Evolutionary conservation across 2,888 invertebrate genomes (phyloP), one percentile per base, ranked within the genome.

Genomic region (Bellardia bayeri): DNA sequence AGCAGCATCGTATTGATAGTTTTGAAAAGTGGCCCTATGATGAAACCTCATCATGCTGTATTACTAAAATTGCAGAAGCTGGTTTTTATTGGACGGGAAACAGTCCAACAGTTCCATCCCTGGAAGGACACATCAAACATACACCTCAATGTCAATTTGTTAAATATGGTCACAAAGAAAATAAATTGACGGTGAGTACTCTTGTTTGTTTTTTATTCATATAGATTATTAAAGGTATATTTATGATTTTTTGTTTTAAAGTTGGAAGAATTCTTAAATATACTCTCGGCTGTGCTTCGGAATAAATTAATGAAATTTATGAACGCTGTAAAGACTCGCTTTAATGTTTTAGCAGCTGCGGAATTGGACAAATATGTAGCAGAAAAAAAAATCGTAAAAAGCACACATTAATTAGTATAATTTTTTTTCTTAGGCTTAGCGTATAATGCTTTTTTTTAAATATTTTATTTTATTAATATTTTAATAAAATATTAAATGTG

Each of bases 71-170:
- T 96, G 97, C 98, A 11, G 96, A 96, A 91, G 98, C 98, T 5
- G 98, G 98, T 2, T 98, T 98, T 91, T 96, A 96, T 92, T 96
- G 96, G 89, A 95, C 95, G 71, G 97, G 97, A 0, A 82, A 42
- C 40, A 92, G 93, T n/a, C n/a, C n/a, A n/a, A n/a, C n/a, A n/a
- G n/a, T n/a, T n/a, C n/a, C n/a, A n/a, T n/a, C 98, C 98, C 0
- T 97, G 97, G 98, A 94, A 94, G 49, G 96, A 91, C 98, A 98
- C 90, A 93, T 94, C 8, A 96, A 95, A 87, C 97, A 97, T 92
- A 95, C 97, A 0, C 94, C 95, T 1, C 94, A 95, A 80, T 98
- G 98, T 91, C 94, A 95, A 1, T 97, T 96, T 93, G 95, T 96
- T 1, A 95, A 95, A 91, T 91, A 96, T 42, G 95, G 95, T 7